A percentile compares a stretch with the other conserved stretches of the same genome.
phyloP scores from a whole-genome alignment of 2,797 vertebrate species.

The Luscinia luscinia region DNA sequence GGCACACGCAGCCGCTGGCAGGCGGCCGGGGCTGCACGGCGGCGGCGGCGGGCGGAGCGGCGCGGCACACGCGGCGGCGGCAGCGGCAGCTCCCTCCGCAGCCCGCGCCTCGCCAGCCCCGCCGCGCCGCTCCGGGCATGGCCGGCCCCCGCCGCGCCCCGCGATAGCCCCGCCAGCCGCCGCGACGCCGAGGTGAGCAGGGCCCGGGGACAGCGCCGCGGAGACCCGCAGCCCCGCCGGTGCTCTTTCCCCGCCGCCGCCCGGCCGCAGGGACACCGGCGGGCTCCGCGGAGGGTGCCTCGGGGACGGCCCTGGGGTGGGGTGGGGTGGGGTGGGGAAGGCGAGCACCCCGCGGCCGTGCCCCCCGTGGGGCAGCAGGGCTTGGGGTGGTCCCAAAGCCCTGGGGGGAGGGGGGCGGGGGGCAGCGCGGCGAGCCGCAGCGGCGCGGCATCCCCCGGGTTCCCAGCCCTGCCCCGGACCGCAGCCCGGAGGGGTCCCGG shows the following conservation, averaged over 20 bases:
- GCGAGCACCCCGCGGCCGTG: not conserved
- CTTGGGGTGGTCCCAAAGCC: not conserved
- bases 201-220: not conserved
- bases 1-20: constrained; percentile 77
- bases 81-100: not conserved
- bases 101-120: constrained; percentile 14
- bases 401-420: not conserved
- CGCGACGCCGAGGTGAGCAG: constrained; percentile 50
- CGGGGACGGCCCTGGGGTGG: not conserved
- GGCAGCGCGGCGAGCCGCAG: not conserved
- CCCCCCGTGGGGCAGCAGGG: not conserved
- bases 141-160: constrained; percentile 1
- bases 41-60: constrained; percentile 9
- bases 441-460: not conserved
- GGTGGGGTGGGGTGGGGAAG: not conserved
- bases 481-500: not conserved
- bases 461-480: not conserved
- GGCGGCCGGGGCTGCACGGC: constrained; percentile 65
- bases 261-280: not conserved
- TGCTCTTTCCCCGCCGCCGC: not conserved
- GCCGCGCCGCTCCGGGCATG: constrained; percentile 45
- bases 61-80: constrained; percentile 56
- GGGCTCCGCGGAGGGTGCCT: not conserved
- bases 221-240: not conserved
- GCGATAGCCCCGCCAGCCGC: not conserved